A percentile compares a stretch with the other conserved stretches of the same genome.
These are phyloP conservation scores for Piprites chloris DNA, from an alignment of 2,113 vertebrate species.

Conservation along the genomic window DNA sequence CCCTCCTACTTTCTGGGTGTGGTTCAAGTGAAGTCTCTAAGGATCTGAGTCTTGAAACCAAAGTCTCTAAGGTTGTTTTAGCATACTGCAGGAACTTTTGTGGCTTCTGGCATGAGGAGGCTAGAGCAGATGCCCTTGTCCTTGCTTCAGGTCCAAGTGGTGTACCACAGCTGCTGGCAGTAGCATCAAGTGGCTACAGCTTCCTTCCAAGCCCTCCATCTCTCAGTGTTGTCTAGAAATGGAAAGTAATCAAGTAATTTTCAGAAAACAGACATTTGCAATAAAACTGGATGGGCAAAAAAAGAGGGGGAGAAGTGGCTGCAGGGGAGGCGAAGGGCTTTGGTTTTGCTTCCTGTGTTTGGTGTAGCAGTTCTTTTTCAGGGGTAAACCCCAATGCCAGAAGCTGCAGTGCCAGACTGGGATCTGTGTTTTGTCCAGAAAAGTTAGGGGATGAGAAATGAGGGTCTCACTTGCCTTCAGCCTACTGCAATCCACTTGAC, in stretches of 20 bases:
- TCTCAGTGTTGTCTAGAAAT: not conserved
- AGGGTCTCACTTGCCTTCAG: not conserved
- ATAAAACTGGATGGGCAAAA: not conserved
- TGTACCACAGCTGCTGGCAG: not conserved
- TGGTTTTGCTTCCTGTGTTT: not conserved
- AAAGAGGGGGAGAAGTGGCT: not conserved
- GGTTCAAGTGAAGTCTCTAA: not conserved
- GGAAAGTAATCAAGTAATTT: not conserved
- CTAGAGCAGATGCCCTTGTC: not conserved
- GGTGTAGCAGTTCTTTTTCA: not conserved
- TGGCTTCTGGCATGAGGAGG: not conserved
- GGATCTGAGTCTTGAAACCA: not conserved
- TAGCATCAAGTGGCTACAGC: not conserved
- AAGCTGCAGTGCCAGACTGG: rapidly evolving
- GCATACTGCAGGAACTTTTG: not conserved
- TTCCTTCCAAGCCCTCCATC: not conserved
- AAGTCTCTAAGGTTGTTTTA: not conserved
- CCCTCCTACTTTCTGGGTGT: not conserved
- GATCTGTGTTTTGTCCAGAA: rapidly evolving
- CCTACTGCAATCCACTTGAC: not conserved
- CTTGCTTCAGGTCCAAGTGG: not conserved
- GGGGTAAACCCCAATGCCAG: not conserved
- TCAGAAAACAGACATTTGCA: not conserved
- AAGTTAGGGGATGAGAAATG: not conserved
- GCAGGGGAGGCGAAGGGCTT: not conserved